Base-by-base conservation (phyloP, 2,888 invertebrate species). In the Thumatha senex region DNA sequence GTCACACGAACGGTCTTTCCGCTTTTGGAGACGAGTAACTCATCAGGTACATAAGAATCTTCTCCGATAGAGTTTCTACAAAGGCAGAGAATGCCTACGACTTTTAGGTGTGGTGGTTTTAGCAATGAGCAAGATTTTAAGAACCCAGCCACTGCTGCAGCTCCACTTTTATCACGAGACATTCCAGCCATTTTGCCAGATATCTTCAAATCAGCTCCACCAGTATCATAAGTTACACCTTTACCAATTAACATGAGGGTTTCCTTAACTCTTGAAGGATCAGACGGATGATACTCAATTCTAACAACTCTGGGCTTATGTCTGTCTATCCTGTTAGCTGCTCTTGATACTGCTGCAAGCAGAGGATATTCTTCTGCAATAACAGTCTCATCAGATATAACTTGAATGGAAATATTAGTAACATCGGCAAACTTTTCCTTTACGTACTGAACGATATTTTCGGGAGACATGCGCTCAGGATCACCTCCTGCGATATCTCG, bases 111-210 rank as follows among this genome's bases (percentile, higher is more conserved):
- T 38, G 94, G 92, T 0, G 97, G 97, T 75, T 95, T 94, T 24
- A 96, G 78, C 24, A 93, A 83, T 3, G 94, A 92, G 50, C 96
- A 92, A 12, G 94, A 93, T 92, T 97, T 95, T 81, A 98, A 93
- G 74, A 98, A 97, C 10, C 98, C 98, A 29, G 96, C 96, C 0
- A 97, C 96, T 0, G 96, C 96, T 0, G 98, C 98, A 5, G 97
- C 96, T 0, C 98, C 98, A 75, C 97, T 96, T 83, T 98, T 98
- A 78, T 98, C 98, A 11, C 97, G 86, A 0, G 95, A 95, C 96
- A 97, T 97, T n/a, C 96, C 96, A 7, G 93, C 93, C 96, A 96
- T 96, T 57, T 94, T 94, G 46, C 94, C 94, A 0, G 81, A 72
- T 0, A 86, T 88, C 86, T 98, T 98, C 58, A 95, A 92, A 78